Evolutionary conservation across 2,797 vertebrate genomes (phyloP).

Genomic region (Salmo trutta): DNA sequence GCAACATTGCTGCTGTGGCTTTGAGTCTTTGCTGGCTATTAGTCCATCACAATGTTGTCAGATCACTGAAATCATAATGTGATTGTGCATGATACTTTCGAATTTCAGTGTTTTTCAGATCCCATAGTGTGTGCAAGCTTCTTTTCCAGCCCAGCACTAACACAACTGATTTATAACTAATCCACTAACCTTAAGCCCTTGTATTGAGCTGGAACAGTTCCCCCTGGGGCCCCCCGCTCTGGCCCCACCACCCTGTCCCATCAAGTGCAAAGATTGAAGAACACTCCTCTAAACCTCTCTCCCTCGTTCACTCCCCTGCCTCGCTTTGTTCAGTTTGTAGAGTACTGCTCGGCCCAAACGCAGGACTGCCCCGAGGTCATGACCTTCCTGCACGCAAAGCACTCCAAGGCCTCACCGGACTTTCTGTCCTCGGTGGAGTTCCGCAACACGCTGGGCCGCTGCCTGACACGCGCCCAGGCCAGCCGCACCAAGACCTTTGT

Average conservation of each 20-base stretch:
- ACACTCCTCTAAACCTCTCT: not conserved
- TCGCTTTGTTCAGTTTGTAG: constrained; percentile 76
- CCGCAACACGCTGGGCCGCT: constrained; percentile 82
- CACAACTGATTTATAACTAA: not conserved
- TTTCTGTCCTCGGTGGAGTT: constrained; percentile 86
- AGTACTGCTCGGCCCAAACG: constrained; percentile 77
- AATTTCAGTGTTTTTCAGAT: not conserved
- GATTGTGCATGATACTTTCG: too few species aligned
- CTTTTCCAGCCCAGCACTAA: not conserved
- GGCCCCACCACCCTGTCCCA: not conserved
- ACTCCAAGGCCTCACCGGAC: constrained; percentile 69
- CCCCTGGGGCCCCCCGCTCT: too few species aligned
- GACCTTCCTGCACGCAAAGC: constrained; percentile 75
- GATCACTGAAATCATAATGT: too few species aligned
- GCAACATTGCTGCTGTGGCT: not conserved
- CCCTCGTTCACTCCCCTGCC: not conserved
- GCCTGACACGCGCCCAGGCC: constrained; percentile 79
- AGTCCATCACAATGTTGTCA: too few species aligned
- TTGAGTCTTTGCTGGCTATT: not conserved
- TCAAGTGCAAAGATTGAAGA: not conserved
- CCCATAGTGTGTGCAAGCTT: not conserved
- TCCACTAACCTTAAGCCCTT: not conserved
- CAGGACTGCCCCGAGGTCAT: constrained; percentile 85
- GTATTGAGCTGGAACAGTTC: not conserved
- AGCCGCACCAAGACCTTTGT: constrained; percentile 82